phyloP scores from a whole-genome alignment of 2,113 vertebrate genomes.

The Mastomys coucha region DNA sequence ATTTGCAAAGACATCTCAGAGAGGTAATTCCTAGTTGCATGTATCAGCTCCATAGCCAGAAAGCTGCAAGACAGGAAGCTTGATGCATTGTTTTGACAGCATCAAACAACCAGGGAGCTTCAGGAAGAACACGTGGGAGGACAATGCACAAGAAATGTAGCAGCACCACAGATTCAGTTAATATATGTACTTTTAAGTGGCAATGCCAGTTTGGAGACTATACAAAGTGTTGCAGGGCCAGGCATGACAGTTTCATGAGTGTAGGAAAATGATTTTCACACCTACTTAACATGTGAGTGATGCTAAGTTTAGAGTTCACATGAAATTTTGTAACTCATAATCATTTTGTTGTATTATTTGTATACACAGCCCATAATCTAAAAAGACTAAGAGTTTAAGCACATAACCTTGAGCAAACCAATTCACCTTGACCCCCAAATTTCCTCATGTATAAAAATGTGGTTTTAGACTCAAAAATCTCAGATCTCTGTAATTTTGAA shows the following conservation, averaged over 20 bases:
- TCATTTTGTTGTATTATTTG: not conserved
- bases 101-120: conserved; percentile 51
- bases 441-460: conserved; percentile 26
- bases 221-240: not conserved
- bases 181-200: not conserved
- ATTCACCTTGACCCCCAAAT: not conserved
- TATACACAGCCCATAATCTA: not conserved
- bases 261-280: not conserved
- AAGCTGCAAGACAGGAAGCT: conserved; percentile 49
- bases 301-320: conserved; percentile 57
- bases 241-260: not conserved
- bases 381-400: not conserved
- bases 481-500: conserved; percentile 15
- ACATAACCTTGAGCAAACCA: not conserved
- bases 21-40: not conserved
- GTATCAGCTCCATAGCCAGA: not conserved
- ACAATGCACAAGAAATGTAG: not conserved
- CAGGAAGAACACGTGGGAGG: conserved; percentile 26
- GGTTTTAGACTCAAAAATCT: not conserved
- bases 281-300: not conserved
- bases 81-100: conserved; percentile 49
- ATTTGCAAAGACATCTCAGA: conserved; percentile 40
- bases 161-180: not conserved
- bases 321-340: not conserved
- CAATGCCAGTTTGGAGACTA: not conserved